Evolutionary conservation across 2,113 vertebrate species (phyloP), one percentile per base, ranked within the genome.

Genomic region (Seriola rivoliana): DNA sequence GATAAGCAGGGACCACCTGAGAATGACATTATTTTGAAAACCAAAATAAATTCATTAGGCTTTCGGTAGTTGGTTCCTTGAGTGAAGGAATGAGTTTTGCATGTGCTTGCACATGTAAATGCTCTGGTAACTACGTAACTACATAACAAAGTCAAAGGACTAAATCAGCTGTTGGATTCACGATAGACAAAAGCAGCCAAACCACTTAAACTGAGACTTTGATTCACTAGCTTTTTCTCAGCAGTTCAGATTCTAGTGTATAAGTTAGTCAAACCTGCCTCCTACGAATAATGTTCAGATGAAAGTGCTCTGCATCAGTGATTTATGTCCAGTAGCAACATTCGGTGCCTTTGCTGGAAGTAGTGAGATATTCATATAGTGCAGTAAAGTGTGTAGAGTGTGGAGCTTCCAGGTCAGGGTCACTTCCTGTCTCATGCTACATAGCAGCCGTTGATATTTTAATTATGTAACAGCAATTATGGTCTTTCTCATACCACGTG

Each of bases 281-380:
- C 9, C 25, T 23, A 13, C 55, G 57, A 62, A 42, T 42, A n/a
- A n/a, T 59, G 19, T 59, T 52, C 0, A 19, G 17, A 54, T 42
- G 17, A 66, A 65, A 66, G 2, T 48, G 44, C 52, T 67, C 4
- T 32, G 44, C 32, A 54, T 62, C 52, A 50, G 14, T 66, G 60
- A 72, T 66, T 80, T 59, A 66, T 66, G 19, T 46, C 32, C 12
- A 60, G 5, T n/a, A 25, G 13, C 59, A 46, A 19, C 25, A 48
- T 36, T 34, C 4, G 46, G 19, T 59, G 68, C 68, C 5, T 44
- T 54, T 54, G 8, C 46, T 71, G 34, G 54, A 29, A 54, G 32
- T 21, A 29, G 25, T 68, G 13, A 62, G 34, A 70, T 40, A 29
- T 62, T 71, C 23, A 32, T 71, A 29, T 10, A 40, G 9, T 29